phyloP scores from a whole-genome alignment of 2,797 vertebrate species.

The Bucorvus abyssinicus region DNA sequence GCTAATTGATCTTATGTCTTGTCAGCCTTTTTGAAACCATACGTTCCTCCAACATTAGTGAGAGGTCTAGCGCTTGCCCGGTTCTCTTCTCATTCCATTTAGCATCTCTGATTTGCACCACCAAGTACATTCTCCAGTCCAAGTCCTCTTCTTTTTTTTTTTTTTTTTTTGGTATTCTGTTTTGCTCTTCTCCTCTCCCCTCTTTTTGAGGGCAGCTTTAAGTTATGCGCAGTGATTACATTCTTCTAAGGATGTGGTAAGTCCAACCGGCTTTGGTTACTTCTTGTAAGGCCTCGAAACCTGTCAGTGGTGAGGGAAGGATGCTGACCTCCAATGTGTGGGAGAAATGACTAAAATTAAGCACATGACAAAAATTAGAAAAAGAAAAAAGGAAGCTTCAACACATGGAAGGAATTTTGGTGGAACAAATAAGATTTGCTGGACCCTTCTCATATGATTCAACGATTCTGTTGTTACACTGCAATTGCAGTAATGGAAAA shows the following conservation, averaged over 20 bases:
- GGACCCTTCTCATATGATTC: conserved; percentile 77
- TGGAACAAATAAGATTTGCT: conserved; percentile 77
- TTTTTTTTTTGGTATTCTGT: neutral
- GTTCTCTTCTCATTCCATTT: neutral
- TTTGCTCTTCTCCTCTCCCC: conserved; percentile 27
- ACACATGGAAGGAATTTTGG: conserved; percentile 78
- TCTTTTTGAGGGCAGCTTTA: conserved; percentile 58
- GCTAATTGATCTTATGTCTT: neutral
- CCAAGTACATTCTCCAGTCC: neutral
- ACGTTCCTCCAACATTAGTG: neutral
- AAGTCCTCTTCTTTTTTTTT: neutral
- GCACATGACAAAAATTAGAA: conserved; percentile 77
- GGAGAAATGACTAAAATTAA: conserved; percentile 75
- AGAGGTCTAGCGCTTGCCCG: neutral
- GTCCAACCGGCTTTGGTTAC: conserved; percentile 61
- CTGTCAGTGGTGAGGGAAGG: conserved; percentile 62
- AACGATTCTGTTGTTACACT: conserved; percentile 71
- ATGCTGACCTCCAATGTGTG: conserved; percentile 60
- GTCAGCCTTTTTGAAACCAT: neutral
- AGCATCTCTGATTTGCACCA: neutral
- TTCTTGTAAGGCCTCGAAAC: conserved; percentile 67
- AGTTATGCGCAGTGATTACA: conserved; percentile 47
- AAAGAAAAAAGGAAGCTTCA: conserved; percentile 67
- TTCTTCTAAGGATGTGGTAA: conserved; percentile 70
- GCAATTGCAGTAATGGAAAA: conserved; percentile 72